Base-by-base conservation (phyloP, 2,113 vertebrate genomes). In the Bolborhynchus lineola region DNA sequence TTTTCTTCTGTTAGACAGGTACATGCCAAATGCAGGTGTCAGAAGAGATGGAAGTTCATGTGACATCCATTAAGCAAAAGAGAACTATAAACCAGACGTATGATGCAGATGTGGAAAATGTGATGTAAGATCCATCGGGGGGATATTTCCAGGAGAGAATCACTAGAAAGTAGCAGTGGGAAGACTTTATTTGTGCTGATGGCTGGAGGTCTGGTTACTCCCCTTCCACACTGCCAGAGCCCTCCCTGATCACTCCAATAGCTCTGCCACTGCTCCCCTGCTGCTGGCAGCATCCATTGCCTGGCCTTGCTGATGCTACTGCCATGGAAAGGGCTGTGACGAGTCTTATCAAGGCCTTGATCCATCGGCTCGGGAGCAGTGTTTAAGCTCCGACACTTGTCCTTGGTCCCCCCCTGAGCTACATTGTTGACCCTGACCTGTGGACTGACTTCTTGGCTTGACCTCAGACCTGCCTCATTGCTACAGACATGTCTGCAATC, bases 331-430 rank as follows among this genome's bases (percentile, higher is more conserved):
- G 44, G 25, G 33, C 4, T 4, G 46, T 0, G 0, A 69, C 46
- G 5, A 50, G 16, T 57, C 82, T 68, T 8, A 0, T 1, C 2
- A 3, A 10, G 26, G 29, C 26, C 70, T 82, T 0, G 0, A 46
- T 23, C 31, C 4, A 0, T 20, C 2, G 1, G 31, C 64, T n/a
- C 64, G 16, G 68, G 53, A 88, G 41, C 46, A 70, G 37, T 15
- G 12, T 74, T 83, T 88, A 57, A 81, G 37, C 28, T 74, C 68
- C 0, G 1, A 74, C 33, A 25, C 55, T 86, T 88, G 55, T 55
- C 46, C 88, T 71, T 86, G 76, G 50, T 77, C 29, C 19, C 68
- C 0, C 17, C 31, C n/a, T 23, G 60, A 92, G 76, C 0, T 6
- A 49, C 46, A 75, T 0, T 49, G 59, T 63, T 84, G 94, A 94